phyloP scores from a whole-genome alignment of 2,888 invertebrate species.

The Dichetophora obliterata region DNA sequence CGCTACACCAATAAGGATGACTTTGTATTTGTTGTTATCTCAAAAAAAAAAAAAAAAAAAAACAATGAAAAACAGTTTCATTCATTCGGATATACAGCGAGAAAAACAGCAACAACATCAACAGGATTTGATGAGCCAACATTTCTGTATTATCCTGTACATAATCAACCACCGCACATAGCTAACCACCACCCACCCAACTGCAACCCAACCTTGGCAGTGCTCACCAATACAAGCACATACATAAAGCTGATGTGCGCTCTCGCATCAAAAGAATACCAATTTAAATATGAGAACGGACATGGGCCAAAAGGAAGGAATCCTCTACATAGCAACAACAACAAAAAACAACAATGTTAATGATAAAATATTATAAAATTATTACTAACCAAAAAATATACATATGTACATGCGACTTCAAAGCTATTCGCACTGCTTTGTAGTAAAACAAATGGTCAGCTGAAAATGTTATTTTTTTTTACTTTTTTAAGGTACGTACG shows the following conservation, averaged over 20 bases:
- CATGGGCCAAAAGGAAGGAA: slow-evolving; percentile 32
- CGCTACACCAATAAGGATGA: slow-evolving; percentile 37
- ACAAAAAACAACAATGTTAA: slow-evolving; percentile 18
- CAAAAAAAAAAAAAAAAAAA: neutral
- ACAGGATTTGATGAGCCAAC: slow-evolving; percentile 49
- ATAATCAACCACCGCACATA: slow-evolving; percentile 46
- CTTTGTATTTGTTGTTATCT: slow-evolving; percentile 36
- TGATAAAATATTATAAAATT: slow-evolving; percentile 36
- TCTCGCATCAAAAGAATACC: slow-evolving; percentile 19
- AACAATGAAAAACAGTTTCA: slow-evolving; percentile 5
- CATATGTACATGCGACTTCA: neutral
- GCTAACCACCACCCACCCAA: slow-evolving; percentile 40
- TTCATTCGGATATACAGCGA: slow-evolving; percentile 32
- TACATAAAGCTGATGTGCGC: neutral
- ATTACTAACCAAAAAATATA: slow-evolving; percentile 39
- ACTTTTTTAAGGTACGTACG: no score
- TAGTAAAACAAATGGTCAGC: no score
- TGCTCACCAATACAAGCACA: slow-evolving; percentile 34
- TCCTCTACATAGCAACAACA: slow-evolving; percentile 35
- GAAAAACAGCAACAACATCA: slow-evolving; percentile 41
- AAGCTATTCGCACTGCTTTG: no score
- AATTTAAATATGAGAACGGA: slow-evolving; percentile 25
- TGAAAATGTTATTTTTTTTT: no score
- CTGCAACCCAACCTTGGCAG: slow-evolving; percentile 43
- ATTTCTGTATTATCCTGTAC: slow-evolving; percentile 50